These are phyloP conservation scores for Equus przewalskii DNA, from an alignment of 2,113 vertebrate species.

Conservation along the genomic window DNA sequence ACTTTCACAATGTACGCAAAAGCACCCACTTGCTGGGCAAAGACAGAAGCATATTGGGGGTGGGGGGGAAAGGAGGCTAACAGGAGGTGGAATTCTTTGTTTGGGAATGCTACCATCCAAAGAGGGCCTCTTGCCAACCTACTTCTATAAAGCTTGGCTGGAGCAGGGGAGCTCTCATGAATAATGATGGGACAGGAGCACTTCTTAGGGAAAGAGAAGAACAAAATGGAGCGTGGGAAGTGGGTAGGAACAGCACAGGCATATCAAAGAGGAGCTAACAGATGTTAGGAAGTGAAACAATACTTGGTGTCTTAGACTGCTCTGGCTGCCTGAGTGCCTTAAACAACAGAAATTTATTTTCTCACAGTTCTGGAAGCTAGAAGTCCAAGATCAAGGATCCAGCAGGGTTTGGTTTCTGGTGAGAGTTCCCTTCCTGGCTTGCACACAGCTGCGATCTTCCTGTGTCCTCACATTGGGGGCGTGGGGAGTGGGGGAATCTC, in stretches of 20 bases:
- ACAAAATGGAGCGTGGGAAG: background rate
- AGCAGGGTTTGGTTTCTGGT: background rate
- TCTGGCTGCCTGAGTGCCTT: background rate
- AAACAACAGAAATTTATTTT: conserved; percentile 33
- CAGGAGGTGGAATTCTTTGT: background rate
- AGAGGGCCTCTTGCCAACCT: conserved; percentile 10
- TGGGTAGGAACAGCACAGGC: conserved; percentile 1
- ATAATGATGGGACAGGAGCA: background rate
- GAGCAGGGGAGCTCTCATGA: background rate
- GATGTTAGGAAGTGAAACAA: conserved; percentile 35
- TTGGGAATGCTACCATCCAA: background rate
- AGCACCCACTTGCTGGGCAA: background rate
- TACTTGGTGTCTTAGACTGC: background rate
- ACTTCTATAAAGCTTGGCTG: background rate
- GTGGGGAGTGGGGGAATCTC: too few relatives aligned
- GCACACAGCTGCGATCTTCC: background rate
- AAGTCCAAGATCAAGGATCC: background rate
- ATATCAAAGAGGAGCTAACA: conserved; percentile 12
- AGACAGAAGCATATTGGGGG: background rate
- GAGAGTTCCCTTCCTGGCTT: background rate
- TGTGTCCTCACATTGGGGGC: background rate
- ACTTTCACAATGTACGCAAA: conserved; percentile 27
- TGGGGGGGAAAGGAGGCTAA: background rate
- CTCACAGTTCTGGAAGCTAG: background rate
- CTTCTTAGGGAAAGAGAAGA: conserved; percentile 5